Percentiles rank a stretch among this genome's conserved stretches.
Evolutionary conservation across 2,888 invertebrate genomes (phyloP).

Genomic region (Parnassius glacialis): DNA sequence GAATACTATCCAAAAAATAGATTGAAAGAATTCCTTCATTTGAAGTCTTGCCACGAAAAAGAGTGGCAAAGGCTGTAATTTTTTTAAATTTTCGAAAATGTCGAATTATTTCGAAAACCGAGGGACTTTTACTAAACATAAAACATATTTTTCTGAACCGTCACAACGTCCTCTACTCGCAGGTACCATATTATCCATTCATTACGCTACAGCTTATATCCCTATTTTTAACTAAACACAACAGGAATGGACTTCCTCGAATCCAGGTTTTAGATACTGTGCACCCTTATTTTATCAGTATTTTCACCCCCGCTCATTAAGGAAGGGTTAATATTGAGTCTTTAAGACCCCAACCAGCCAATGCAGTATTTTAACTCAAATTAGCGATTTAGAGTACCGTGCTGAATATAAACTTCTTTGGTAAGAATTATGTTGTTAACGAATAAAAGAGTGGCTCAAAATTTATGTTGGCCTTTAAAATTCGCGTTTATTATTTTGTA

Average conservation of each 20-base stretch:
- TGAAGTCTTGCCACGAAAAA: too few relatives aligned
- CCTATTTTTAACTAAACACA: constrained; percentile 43
- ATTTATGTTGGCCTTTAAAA: background rate
- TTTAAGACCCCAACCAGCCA: constrained; percentile 41
- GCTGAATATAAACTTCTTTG: constrained; percentile 49
- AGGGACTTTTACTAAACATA: too few relatives aligned
- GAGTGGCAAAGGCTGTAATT: too few relatives aligned
- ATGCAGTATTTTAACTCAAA: constrained; percentile 57
- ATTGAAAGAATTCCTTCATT: too few relatives aligned
- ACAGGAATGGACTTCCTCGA: constrained; percentile 40
- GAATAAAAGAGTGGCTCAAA: background rate
- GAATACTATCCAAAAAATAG: too few relatives aligned
- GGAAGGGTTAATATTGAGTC: constrained; percentile 60
- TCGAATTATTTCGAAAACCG: too few relatives aligned
- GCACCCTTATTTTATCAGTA: constrained; percentile 41
- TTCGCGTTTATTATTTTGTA: too few relatives aligned
- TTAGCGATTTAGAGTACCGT: constrained; percentile 53
- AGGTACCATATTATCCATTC: too few relatives aligned
- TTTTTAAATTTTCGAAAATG: too few relatives aligned
- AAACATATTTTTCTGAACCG: too few relatives aligned
- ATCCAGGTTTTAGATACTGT: constrained; percentile 35
- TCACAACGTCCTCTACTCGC: too few relatives aligned
- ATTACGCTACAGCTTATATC: too few relatives aligned
- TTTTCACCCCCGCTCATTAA: constrained; percentile 49
- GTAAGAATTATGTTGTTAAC: constrained; percentile 35